phyloP scores from a whole-genome alignment of 2,888 invertebrate species.

The Drosophila recens region DNA sequence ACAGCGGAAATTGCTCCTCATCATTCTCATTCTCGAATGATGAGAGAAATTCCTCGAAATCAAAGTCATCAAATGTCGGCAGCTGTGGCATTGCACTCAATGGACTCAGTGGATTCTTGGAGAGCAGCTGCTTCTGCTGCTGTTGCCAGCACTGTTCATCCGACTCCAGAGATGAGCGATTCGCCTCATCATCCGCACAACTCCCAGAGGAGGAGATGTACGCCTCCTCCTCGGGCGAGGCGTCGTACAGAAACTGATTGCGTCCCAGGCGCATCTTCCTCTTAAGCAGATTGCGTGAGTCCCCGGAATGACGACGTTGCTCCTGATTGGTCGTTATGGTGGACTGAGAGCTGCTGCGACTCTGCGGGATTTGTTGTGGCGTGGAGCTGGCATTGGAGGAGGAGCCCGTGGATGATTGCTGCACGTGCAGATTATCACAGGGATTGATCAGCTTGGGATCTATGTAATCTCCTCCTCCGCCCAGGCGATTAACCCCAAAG shows the following conservation, averaged over 20 bases:
- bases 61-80: slow-evolving; percentile 87
- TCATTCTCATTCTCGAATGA: slow-evolving; percentile 88
- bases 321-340: slow-evolving; percentile 60
- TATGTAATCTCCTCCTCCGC: slow-evolving; percentile 84
- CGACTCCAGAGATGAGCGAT: slow-evolving; percentile 78
- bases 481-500: slow-evolving; percentile 42
- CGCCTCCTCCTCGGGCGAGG: slow-evolving; percentile 83
- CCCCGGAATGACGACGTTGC: slow-evolving; percentile 75
- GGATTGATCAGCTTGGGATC: slow-evolving; percentile 89
- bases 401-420: slow-evolving; percentile 54
- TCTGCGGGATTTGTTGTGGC: slow-evolving; percentile 59
- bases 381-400: slow-evolving; percentile 73
- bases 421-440: slow-evolving; percentile 89
- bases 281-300: slow-evolving; percentile 82
- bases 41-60: slow-evolving; percentile 89
- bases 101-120: slow-evolving; percentile 75
- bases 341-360: slow-evolving; percentile 71
- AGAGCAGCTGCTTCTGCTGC: slow-evolving; percentile 75
- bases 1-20: slow-evolving; percentile 85
- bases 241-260: slow-evolving; percentile 85
- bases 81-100: slow-evolving; percentile 69
- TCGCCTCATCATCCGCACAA: slow-evolving; percentile 82
- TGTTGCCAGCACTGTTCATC: slow-evolving; percentile 74
- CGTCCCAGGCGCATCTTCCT: slow-evolving; percentile 85
- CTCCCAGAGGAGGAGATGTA: slow-evolving; percentile 69